Evolutionary conservation across 2,888 invertebrate species (phyloP), one percentile per base, ranked within the genome.

Genomic region (Drosophila engyochracea): DNA sequence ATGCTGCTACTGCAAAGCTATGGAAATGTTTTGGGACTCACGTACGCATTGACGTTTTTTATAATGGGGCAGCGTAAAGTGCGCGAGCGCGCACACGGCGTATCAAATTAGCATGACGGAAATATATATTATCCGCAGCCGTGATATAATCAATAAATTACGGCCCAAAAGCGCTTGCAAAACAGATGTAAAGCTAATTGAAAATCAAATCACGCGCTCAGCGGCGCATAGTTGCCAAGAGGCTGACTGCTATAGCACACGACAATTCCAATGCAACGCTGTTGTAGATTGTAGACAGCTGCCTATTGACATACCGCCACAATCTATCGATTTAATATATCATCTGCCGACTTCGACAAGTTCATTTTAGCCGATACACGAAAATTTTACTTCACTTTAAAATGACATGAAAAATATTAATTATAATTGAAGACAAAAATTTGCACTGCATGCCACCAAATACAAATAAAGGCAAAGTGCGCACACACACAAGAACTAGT

Each of bases 131-230:
- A 74, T 68, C 63, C 51, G 44, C 75, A 75, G 22, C 86, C 85
- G 59, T 89, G 85, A 85, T 90, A 89, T 89, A 90, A 86, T 83
- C 89, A 62, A 69, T 82, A 71, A 64, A 64, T 53, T 68, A 51
- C 60, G 57, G 51, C 31, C 37, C 55, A 41, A 63, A 64, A 69
- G 53, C 53, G 64, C 57, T 90, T 86, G 73, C 76, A 71, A 90
- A 86, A 86, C 59, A 51, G 66, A 62, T 57, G 61, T 55, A 54
- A 62, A 70, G 47, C 67, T 83, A 39, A 78, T 89, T 81, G 28
- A 64, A 75, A 85, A 89, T 85, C 85, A 70, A 90, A 83, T 60
- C 91, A 90, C 69, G 84, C 79, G 82, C 85, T 35, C 30, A 7
- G 16, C 9, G 22, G 25, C 22, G 10, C 6, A 9, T 30, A 30